Percentiles rank a stretch among this genome's conserved stretches.
Evolutionary conservation across 2,113 vertebrate genomes (phyloP).

Genomic region (Synodontis membranacea): DNA sequence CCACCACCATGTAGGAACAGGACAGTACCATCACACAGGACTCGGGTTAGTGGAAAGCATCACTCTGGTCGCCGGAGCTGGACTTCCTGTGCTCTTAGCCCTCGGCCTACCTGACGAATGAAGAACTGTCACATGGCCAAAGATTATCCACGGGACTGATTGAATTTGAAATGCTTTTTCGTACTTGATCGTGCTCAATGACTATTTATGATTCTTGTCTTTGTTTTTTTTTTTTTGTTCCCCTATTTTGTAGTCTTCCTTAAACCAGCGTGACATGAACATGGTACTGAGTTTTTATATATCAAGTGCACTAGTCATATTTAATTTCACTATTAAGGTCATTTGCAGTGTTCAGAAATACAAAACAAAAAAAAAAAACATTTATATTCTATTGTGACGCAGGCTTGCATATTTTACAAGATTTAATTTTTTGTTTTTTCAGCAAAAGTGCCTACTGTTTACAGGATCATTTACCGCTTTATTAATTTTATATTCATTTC

Average conservation of each 20-base stretch:
- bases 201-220: neutral
- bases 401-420: neutral
- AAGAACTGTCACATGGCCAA: constrained; percentile 37
- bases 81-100: constrained; percentile 74
- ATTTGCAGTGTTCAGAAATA: neutral
- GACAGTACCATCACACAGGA: constrained; percentile 51
- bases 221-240: neutral
- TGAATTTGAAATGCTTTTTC: constrained; percentile 3
- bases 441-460: too few relatives aligned
- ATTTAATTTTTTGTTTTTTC: neutral
- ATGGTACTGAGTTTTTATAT: neutral
- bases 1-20: constrained; percentile 42
- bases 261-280: neutral
- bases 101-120: constrained; percentile 70
- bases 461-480: neutral
- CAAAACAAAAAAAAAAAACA: neutral
- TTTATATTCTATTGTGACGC: neutral
- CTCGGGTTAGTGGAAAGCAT: constrained; percentile 71
- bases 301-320: neutral
- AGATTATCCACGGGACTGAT: neutral
- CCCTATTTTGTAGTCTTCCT: neutral
- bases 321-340: neutral
- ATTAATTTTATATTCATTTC: too few relatives aligned
- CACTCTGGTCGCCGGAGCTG: constrained; percentile 65
- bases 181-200: neutral